Base-by-base conservation (phyloP, 2,797 vertebrate genomes). In the Gobionotothen gibberifrons region DNA sequence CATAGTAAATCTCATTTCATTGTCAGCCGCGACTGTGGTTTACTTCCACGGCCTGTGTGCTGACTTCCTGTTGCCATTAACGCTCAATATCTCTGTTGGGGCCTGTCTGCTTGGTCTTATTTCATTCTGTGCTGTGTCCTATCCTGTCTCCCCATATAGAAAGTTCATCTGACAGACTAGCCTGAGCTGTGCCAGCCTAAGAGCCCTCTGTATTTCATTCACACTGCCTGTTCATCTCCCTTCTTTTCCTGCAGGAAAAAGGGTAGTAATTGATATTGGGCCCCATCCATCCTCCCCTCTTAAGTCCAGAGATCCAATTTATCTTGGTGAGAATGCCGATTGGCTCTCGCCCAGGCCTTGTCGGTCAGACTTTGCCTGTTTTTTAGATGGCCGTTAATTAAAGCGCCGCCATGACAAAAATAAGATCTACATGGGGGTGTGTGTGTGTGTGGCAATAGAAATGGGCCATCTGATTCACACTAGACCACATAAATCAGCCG, bases 311-410 rank as follows among this genome's bases (percentile, higher is more conserved):
- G 90, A 93, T 93, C 90, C 93, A 95, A 95, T 95, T 93, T 94
- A 93, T 94, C 93, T 93, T 85, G 76, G 92, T 88, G 88, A 93
- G 90, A 93, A 93, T 90, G 87, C 85, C 81, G 90, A 94, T 84
- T 94, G 93, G 92, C 93, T 92, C 78, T 81, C 63, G 72, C 89
- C 90, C 90, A 93, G 88, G 88, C 88, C 90, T 89, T 91, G 93
- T 94, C 90, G 85, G 89, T 93, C 91, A 92, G 91, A 93, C 90
- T 93, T 92, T 93, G 91, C 90, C 90, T 90, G 92, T 90, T 95
- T 95, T 93, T 94, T 90, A 92, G 93, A 94, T 92, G 90, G 89
- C 90, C 72, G 84, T 94, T 94, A 93, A 94, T 95, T 95, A 94
- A 93, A 94, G 90, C 88, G 88, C 88, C 71, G 76, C 89, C 87